Base-by-base conservation (phyloP, 2,888 invertebrate genomes). In the Andricus curvator region DNA sequence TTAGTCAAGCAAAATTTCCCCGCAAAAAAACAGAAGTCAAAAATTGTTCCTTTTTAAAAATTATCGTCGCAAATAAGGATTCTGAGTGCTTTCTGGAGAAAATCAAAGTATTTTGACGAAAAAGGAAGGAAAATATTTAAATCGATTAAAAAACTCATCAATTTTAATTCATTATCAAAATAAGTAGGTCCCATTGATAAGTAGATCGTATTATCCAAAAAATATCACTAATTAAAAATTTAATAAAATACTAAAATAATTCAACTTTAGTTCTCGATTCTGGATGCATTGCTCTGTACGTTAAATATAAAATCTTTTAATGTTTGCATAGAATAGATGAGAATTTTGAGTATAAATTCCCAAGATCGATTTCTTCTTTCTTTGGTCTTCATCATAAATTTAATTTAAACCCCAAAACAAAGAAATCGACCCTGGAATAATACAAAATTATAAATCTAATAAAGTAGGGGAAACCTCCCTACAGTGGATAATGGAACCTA, bases 211-310 rank as follows among this genome's bases (percentile, higher is more conserved):
- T 60, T 11, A 60, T 22, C 2, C 0, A 4, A 22, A 56, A 22
- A 17, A 48, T 13, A 44, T 44, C 2, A 15, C 15, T 48, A 48
- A 48, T 48, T 48, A 17, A 48, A 48, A 17, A 17, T 48, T 5
- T 48, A 48, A 17, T 48, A 48, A 48, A 48, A 48, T 48, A 44
- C 13, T 44, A 13, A 15, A 44, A 44, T 15, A 44, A 64, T 17
- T 29, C 4, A 29, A 64, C 29, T 64, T 22, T 29, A 22, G 25
- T 64, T 29, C 33, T 56, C 56, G 74, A 74, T 74, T 74, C 33
- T 74, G 74, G 74, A 74, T 74, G 74, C 74, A 74, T 74, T 74
- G 74, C 74, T 51, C 74, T 74, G 74, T 56, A 20, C 15, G 13
- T n/a, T 33, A 29, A 74, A 37, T 56, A 74, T 33, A 56, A n/a